Conservation (phyloP, 2,888 invertebrate genomes). For the Drosophila dives region DNA sequence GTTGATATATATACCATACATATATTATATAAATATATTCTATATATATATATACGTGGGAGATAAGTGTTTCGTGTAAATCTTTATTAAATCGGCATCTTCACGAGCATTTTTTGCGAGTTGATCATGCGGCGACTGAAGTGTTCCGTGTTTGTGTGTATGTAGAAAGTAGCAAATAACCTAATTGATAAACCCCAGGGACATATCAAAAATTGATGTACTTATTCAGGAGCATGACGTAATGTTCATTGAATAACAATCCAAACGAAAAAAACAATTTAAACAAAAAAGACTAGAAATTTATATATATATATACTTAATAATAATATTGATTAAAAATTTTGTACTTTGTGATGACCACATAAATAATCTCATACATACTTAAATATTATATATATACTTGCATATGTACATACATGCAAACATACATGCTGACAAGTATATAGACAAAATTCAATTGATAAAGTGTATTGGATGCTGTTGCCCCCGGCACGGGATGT, state of each 20-base stretch:
- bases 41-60: conserved; percentile 13
- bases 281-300: conserved; percentile 19
- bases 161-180: conserved; percentile 69
- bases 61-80: conserved; percentile 24
- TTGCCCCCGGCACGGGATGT: conserved; percentile 53
- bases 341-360: conserved; percentile 44
- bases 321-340: conserved; percentile 50
- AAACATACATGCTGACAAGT: conserved; percentile 9
- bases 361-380: conserved; percentile 44
- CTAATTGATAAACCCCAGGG: conserved; percentile 66
- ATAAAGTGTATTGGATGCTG: conserved; percentile 69
- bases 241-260: conserved; percentile 69
- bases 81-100: conserved; percentile 25
- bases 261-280: conserved; percentile 6
- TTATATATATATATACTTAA: conserved; percentile 26
- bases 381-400: conserved; percentile 17
- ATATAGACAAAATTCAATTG: conserved; percentile 67
- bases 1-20: conserved; percentile 20
- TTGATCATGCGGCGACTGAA: conserved; percentile 74
- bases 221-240: conserved; percentile 72
- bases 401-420: conserved; percentile 5
- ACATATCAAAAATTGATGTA: conserved; percentile 61
- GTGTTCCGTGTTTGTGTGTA: conserved; percentile 84
- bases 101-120: conserved; percentile 13
- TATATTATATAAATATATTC: conserved; percentile 12